A percentile compares a stretch with the other conserved stretches of the same genome.
Evolutionary conservation across 2,888 invertebrate species (phyloP).

Genomic region (Agrotis puta): DNA sequence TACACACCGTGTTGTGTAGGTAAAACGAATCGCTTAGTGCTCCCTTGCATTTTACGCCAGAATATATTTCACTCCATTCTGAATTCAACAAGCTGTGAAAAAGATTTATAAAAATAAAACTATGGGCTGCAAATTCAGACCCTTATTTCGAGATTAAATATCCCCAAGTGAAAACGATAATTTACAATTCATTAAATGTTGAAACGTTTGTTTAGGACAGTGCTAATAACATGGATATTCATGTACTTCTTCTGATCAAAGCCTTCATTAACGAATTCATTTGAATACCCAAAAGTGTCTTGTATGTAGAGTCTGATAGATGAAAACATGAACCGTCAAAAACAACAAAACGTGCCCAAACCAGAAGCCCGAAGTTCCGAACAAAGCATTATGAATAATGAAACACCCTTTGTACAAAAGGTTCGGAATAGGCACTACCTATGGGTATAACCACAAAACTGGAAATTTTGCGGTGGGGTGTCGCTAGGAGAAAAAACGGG

Average conservation of each 20-base stretch:
- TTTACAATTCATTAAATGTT: conserved; percentile 24
- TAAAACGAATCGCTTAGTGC: conserved; percentile 67
- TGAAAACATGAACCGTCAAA: conserved; percentile 79
- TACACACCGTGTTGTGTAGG: conserved; percentile 69
- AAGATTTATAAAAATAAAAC: conserved; percentile 23
- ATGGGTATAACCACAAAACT: conserved; percentile 73
- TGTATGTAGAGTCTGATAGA: conserved; percentile 55
- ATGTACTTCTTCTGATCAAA: conserved; percentile 25
- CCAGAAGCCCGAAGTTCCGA: conserved; percentile 80
- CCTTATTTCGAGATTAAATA: conserved; percentile 37
- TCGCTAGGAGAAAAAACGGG: conserved; percentile 82
- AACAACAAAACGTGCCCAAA: conserved; percentile 82
- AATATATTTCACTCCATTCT: conserved; percentile 54
- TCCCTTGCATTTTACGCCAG: conserved; percentile 64
- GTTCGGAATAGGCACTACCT: conserved; percentile 65
- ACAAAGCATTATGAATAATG: conserved; percentile 90
- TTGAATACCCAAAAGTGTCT: conserved; percentile 38
- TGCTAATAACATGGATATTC: conserved; percentile 12
- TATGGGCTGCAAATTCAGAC: conserved; percentile 3
- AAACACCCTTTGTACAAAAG: conserved; percentile 83
- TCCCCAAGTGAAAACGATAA: conserved; percentile 24
- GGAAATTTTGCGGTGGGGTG: conserved; percentile 78
- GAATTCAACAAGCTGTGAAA: conserved; percentile 27
- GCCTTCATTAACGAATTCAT: conserved; percentile 30
- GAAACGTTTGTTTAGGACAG: conserved; percentile 38